These are phyloP conservation scores for Dicentrarchus labrax DNA, from an alignment of 2,113 vertebrate species.

Conservation along the genomic window DNA sequence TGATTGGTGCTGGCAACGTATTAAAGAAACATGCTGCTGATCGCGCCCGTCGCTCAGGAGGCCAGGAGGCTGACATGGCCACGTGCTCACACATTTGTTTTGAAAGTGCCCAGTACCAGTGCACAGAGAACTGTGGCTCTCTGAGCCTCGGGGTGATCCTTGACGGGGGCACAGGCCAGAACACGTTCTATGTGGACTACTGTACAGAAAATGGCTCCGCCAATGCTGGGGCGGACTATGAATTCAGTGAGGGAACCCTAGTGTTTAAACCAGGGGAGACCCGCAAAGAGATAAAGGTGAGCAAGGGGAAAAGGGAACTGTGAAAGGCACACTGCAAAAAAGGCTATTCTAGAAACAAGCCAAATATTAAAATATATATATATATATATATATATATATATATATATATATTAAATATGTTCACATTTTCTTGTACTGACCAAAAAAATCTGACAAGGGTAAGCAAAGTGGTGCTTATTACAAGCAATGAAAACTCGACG, in stretches of 20 bases:
- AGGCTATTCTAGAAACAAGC: no score
- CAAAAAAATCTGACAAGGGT: no score
- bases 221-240: slow-evolving; percentile 92
- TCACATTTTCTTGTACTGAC: no score
- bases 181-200: slow-evolving; percentile 94
- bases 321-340: no score
- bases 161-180: slow-evolving; percentile 84
- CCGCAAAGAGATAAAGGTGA: slow-evolving; percentile 83
- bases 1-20: slow-evolving; percentile 95
- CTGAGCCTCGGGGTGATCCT: slow-evolving; percentile 88
- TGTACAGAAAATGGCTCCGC: slow-evolving; percentile 95
- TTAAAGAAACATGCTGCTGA: slow-evolving; percentile 89
- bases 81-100: slow-evolving; percentile 89
- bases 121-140: slow-evolving; percentile 92
- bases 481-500: no score
- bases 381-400: no score
- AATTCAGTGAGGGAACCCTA: slow-evolving; percentile 82
- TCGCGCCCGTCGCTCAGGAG: slow-evolving; percentile 72
- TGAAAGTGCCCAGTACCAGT: slow-evolving; percentile 91
- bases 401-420: no score
- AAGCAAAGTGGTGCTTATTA: no score
- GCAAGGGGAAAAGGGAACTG: neutral
- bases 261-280: slow-evolving; percentile 85
- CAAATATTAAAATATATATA: no score
- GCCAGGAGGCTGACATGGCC: slow-evolving; percentile 70